Evolutionary conservation across 2,888 invertebrate genomes (phyloP).

Genomic region (Agriopis aurantiaria): DNA sequence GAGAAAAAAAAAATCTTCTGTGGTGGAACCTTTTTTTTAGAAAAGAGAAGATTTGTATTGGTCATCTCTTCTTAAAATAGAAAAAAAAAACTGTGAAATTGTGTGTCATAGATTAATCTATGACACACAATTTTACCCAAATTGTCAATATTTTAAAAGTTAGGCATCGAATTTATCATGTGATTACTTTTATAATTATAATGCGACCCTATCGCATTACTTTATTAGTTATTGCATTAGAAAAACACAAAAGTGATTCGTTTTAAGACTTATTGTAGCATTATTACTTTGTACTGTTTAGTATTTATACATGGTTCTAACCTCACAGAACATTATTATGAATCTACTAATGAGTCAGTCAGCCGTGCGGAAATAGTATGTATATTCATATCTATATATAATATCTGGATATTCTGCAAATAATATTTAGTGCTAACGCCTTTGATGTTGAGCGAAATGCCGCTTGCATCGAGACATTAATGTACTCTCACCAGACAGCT

Average conservation of each 20-base stretch:
- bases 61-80: neutral
- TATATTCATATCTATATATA: neutral
- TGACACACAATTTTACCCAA: neutral
- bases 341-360: neutral
- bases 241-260: constrained; percentile 43
- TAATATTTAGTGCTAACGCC: too few relatives aligned
- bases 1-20: too few relatives aligned
- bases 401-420: neutral
- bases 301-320: constrained; percentile 21
- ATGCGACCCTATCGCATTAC: neutral
- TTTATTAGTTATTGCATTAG: constrained; percentile 12
- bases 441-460: too few relatives aligned
- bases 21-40: neutral
- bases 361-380: neutral
- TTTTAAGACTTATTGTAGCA: constrained; percentile 34
- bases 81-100: neutral
- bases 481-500: too few relatives aligned
- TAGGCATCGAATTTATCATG: neutral
- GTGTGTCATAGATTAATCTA: neutral
- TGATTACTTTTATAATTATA: neutral
- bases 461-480: too few relatives aligned
- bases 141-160: constrained; percentile 1
- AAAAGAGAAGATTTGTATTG: too few relatives aligned
- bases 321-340: neutral
- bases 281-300: constrained; percentile 38